Conservation (phyloP, 2,113 vertebrate species). For the Piaya cayana region DNA sequence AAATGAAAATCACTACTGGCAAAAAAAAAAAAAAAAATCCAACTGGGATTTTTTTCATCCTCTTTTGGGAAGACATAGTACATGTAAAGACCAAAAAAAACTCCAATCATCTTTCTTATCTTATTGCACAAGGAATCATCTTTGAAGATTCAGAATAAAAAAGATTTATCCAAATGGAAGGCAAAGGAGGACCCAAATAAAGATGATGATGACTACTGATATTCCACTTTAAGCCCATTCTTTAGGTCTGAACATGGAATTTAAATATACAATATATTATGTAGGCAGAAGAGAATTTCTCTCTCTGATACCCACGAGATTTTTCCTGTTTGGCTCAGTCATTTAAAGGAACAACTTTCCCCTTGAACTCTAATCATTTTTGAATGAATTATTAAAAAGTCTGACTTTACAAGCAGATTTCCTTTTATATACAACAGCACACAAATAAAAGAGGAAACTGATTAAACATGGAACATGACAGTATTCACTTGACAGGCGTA, state of each 20-base stretch:
- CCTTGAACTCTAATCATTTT: constrained; percentile 61
- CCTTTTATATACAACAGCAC: constrained; percentile 23
- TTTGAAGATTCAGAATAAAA: constrained; percentile 9
- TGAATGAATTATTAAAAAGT: constrained; percentile 63
- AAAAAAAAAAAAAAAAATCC: not conserved
- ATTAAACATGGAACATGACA: constrained; percentile 58
- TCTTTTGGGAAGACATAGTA: not conserved
- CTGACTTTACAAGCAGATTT: constrained; percentile 61
- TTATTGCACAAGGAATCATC: not conserved
- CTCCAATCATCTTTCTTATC: not conserved
- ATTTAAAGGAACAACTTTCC: constrained; percentile 43
- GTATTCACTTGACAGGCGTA: constrained; percentile 50
- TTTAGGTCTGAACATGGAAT: not conserved
- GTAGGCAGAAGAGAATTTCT: constrained; percentile 13
- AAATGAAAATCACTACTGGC: not conserved
- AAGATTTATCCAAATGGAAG: not conserved
- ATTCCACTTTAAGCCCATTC: not conserved
- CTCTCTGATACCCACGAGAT: not conserved
- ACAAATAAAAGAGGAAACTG: constrained; percentile 60
- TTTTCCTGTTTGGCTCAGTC: constrained; percentile 26
- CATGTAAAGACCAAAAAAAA: not conserved
- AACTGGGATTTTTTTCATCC: not conserved
- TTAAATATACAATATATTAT: not conserved
- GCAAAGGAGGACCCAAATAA: not conserved
- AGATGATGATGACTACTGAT: not conserved